phyloP scores from a whole-genome alignment of 2,113 vertebrate species.

The Megaceryle torquata region DNA sequence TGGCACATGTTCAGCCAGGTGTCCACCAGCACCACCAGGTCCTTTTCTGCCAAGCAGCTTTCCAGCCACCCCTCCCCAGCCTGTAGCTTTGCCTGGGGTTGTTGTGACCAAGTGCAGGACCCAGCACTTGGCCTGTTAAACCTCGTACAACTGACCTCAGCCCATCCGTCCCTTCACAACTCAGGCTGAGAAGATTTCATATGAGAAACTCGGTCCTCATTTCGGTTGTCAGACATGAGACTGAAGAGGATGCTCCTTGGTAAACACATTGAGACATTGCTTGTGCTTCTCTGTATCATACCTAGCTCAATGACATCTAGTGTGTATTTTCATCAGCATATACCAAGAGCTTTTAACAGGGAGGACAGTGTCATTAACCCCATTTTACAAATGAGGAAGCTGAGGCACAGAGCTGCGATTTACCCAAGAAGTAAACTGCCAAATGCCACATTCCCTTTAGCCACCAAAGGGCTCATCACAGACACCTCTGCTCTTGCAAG shows the following conservation, averaged over 20 bases:
- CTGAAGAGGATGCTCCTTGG: not conserved
- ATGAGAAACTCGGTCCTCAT: not conserved
- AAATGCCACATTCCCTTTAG: not conserved
- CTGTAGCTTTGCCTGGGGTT: too few species aligned
- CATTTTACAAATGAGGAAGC: conserved; percentile 38
- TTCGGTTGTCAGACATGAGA: not conserved
- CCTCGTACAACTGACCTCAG: too few species aligned
- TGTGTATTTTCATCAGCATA: not conserved
- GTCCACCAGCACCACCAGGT: too few species aligned
- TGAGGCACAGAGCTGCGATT: conserved; percentile 47
- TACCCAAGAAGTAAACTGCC: not conserved
- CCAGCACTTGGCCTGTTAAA: too few species aligned
- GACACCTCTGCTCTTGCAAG: not conserved
- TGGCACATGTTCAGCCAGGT: too few species aligned
- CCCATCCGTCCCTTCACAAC: not conserved
- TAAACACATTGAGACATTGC: not conserved
- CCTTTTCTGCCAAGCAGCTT: too few species aligned
- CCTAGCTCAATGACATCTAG: not conserved
- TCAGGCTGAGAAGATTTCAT: not conserved
- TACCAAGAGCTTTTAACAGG: conserved; percentile 32
- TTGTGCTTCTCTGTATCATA: not conserved
- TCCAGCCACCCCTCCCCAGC: too few species aligned
- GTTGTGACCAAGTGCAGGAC: too few species aligned
- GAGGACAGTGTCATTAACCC: conserved; percentile 37
- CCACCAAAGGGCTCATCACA: not conserved